Base-by-base conservation (phyloP, 1,140 invertebrate species). In the Drosophila mauritiana region DNA sequence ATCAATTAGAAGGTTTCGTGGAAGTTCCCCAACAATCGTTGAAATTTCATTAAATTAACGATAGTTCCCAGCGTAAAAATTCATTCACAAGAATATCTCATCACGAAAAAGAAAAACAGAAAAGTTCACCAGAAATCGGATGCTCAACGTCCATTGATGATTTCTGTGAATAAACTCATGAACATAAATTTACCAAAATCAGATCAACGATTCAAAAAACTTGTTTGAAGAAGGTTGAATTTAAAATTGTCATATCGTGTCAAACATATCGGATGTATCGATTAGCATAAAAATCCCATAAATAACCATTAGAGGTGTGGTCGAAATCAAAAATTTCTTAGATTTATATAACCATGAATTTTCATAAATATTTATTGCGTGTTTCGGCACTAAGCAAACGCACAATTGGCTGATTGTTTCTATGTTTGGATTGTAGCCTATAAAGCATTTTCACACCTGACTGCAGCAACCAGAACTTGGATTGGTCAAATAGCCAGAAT, bases 401-500 rank as follows among this genome's bases (percentile, higher is more conserved):
- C 80, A 72, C 13, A 34, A 54, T 52, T 39, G 64, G 39, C 20
- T 17, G 17, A 17, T 62, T 69, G 56, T 49, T 48, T 25, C 22
- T 5, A 10, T 42, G 52, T 65, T 37, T 54, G 67, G 22, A 22
- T 27, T 61, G 55, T 36, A 69, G 75, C 74, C 54, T 42, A 63
- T 40, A 78, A 67, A 46, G 15, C 40, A 69, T 88, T 88, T 89
- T 88, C 84, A 88, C 84, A 88, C 84, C 83, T 89, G 84, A 78
- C 65, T 65, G 62, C 63, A 65, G 12, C n/a, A 40, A 40, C 40
- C 52, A 69, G 43, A 74, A 64, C 22, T 40, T n/a, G 55, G 54
- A 20, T 39, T 65, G 73, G 59, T 37, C 25, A 52, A 62, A 45
- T 40, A 13, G 25, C 15, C 49, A 15, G 36, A 34, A 74, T 39